Percentiles rank a stretch among this genome's conserved stretches.
These are phyloP conservation scores for Yponomeuta sedellus DNA, from an alignment of 2,888 invertebrate genomes.

Conservation along the genomic window DNA sequence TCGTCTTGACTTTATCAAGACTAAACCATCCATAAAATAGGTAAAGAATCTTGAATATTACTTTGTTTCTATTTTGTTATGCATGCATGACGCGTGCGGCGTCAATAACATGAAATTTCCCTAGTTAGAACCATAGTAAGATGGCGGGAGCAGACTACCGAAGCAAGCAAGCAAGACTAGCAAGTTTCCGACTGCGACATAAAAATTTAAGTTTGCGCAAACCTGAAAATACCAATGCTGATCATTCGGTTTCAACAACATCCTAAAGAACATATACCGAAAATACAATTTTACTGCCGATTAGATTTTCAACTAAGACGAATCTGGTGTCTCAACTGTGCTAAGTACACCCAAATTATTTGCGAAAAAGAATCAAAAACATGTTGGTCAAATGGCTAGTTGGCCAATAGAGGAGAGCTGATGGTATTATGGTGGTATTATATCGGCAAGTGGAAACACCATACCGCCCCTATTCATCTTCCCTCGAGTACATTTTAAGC, in stretches of 20 bases:
- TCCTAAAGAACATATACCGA: conserved; percentile 16
- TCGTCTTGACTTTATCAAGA: too few species aligned
- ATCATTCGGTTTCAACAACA: conserved; percentile 20
- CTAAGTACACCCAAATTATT: conserved; percentile 27
- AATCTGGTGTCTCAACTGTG: conserved; percentile 31
- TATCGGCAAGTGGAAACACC: conserved; percentile 27
- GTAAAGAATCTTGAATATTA: too few species aligned
- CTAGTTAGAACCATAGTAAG: too few species aligned
- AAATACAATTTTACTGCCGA: conserved; percentile 22
- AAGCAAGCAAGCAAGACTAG: too few species aligned
- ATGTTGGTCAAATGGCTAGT: conserved; percentile 24
- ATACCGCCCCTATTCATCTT: conserved; percentile 30
- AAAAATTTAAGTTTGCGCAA: not conserved
- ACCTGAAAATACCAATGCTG: conserved; percentile 26
- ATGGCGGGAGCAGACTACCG: too few species aligned
- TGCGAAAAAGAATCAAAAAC: conserved; percentile 22
- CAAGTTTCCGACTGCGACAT: too few species aligned
- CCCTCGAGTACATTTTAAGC: conserved; percentile 25
- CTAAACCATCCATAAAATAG: too few species aligned
- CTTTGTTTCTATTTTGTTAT: too few species aligned
- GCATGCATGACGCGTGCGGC: too few species aligned
- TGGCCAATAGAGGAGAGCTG: conserved; percentile 26
- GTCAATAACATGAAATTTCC: too few species aligned
- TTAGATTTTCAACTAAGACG: conserved; percentile 30
- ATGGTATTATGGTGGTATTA: conserved; percentile 28